Evolutionary conservation across 2,888 invertebrate species (phyloP).

Genomic region (Dinocampus coccinellae): DNA sequence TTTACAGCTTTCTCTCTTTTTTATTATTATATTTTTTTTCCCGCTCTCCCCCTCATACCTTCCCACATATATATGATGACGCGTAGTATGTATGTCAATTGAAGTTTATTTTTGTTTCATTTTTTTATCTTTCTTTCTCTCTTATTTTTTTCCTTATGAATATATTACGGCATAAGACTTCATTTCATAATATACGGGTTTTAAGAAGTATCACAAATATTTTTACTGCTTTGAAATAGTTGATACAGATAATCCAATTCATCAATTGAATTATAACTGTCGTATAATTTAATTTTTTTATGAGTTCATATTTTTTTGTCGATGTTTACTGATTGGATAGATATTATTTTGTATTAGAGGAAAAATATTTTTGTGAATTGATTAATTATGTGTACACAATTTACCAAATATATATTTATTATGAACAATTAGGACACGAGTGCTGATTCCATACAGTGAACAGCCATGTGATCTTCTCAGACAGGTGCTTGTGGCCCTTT

Average conservation of each 20-base stretch:
- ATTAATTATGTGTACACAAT: neutral
- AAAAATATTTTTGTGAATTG: neutral
- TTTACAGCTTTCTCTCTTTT: conserved; percentile 20
- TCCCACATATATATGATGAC: conserved; percentile 24
- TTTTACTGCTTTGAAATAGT: neutral
- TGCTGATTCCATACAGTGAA: too few relatives aligned
- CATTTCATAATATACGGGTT: neutral
- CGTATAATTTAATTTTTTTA: neutral
- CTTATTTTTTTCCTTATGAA: too few relatives aligned
- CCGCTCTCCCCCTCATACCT: conserved; percentile 15
- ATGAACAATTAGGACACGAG: conserved; percentile 4
- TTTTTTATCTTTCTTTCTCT: conserved; percentile 23
- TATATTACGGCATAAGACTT: neutral
- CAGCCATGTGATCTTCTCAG: neutral
- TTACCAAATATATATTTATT: neutral
- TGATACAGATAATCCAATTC: neutral
- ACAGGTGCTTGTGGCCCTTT: neutral
- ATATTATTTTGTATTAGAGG: neutral
- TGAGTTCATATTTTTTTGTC: neutral
- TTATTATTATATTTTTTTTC: too few relatives aligned
- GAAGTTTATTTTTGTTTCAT: conserved; percentile 40
- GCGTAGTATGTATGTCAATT: neutral
- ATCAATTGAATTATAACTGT: neutral
- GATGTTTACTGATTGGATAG: neutral
- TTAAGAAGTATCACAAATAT: neutral